Evolutionary conservation across 1,140 invertebrate species (phyloP).

Genomic region (Neoseiulus cucumeris): DNA sequence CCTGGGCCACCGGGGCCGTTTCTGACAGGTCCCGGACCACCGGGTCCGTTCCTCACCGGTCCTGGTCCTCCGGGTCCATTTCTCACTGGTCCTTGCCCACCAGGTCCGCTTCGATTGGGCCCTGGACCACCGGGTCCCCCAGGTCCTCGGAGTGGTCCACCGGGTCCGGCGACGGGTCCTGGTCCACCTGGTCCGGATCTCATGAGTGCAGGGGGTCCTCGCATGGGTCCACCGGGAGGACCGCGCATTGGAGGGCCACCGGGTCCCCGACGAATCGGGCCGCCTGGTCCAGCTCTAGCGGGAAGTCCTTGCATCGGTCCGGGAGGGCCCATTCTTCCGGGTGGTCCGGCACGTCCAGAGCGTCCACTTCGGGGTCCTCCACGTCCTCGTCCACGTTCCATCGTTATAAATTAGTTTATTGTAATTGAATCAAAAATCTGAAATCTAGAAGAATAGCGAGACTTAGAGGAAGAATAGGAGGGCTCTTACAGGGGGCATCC

Average conservation of each 20-base stretch:
- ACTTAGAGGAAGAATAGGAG: too few relatives aligned
- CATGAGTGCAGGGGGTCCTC: neutral
- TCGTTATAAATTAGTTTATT: neutral
- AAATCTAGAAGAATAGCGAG: too few relatives aligned
- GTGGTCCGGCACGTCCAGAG: neutral
- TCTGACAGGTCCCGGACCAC: too few relatives aligned
- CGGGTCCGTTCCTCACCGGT: too few relatives aligned
- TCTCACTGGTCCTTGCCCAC: neutral
- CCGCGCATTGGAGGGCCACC: neutral
- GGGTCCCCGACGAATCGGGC: neutral
- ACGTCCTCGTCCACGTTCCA: conserved; percentile 9
- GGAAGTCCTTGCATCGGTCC: neutral
- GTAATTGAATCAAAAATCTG: too few relatives aligned
- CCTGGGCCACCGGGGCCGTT: too few relatives aligned
- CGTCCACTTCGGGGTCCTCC: neutral
- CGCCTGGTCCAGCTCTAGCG: neutral
- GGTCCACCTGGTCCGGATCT: neutral
- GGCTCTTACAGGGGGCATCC: too few relatives aligned
- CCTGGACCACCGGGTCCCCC: neutral
- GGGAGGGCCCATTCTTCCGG: neutral
- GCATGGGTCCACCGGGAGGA: neutral
- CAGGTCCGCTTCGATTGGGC: neutral
- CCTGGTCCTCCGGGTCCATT: too few relatives aligned
- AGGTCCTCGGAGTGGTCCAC: neutral
- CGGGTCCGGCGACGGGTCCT: neutral